Evolutionary conservation across 2,113 vertebrate genomes (phyloP).

Genomic region (Calidris pugnax): DNA sequence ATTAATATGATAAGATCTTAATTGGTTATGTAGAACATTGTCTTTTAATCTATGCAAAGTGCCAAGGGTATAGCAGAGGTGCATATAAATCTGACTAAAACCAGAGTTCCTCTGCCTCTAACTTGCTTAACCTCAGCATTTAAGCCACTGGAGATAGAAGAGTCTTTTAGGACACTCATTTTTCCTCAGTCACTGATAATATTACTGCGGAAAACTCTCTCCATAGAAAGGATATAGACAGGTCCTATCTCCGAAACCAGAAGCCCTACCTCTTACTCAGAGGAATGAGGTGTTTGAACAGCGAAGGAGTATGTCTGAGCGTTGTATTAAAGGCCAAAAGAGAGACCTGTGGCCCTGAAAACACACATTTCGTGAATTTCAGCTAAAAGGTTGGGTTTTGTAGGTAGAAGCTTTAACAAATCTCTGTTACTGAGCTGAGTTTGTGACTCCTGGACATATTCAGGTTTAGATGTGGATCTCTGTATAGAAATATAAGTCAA

Average conservation of each 20-base stretch:
- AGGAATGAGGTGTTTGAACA: background rate
- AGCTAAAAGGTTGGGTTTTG: background rate
- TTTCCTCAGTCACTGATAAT: background rate
- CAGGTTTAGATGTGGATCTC: background rate
- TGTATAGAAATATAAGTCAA: background rate
- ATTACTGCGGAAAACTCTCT: background rate
- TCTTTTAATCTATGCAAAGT: constrained; percentile 62
- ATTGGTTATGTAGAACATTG: constrained; percentile 69
- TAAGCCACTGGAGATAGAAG: background rate
- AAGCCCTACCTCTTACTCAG: background rate
- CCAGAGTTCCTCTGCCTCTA: background rate
- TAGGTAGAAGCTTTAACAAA: background rate
- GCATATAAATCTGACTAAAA: constrained; percentile 48
- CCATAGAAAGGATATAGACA: background rate
- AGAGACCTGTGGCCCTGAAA: background rate
- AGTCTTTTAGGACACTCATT: background rate
- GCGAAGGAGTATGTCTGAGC: background rate
- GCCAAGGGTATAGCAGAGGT: constrained; percentile 37
- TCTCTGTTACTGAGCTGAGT: background rate
- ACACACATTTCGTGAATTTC: background rate
- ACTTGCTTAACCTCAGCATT: background rate
- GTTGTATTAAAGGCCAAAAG: background rate
- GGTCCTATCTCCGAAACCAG: background rate
- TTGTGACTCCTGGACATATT: background rate
- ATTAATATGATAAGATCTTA: constrained; percentile 74